A percentile compares a stretch with the other conserved stretches of the same genome.
Conservation (phyloP, 1,140 invertebrate species). For the Camponotus floridanus region DNA sequence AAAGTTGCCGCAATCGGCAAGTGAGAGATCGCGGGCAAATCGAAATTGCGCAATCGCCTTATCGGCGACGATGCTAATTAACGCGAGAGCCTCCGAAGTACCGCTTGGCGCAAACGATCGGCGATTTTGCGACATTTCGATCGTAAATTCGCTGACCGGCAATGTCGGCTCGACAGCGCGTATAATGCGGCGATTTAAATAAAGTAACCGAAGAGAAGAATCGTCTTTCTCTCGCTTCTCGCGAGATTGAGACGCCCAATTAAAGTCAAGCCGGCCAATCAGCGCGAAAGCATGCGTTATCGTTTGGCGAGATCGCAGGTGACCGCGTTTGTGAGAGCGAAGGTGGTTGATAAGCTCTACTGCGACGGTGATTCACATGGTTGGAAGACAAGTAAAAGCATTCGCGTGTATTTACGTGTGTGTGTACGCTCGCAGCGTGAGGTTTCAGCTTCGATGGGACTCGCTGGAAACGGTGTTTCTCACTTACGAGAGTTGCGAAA, state of each 20-base stretch:
- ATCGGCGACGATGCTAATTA: slow-evolving; percentile 33
- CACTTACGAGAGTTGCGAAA: slow-evolving; percentile 72
- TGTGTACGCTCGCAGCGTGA: slow-evolving; percentile 8
- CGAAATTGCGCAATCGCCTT: slow-evolving; percentile 26
- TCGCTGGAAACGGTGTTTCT: slow-evolving; percentile 68
- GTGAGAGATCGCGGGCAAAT: neutral
- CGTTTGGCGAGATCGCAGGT: slow-evolving; percentile 52
- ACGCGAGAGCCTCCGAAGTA: neutral
- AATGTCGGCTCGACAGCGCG: neutral
- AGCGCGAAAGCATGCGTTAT: slow-evolving; percentile 69
- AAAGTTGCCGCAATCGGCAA: slow-evolving; percentile 13
- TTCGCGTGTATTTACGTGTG: neutral
- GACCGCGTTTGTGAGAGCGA: slow-evolving; percentile 67
- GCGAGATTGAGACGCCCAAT: slow-evolving; percentile 50
- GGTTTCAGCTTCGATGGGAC: slow-evolving; percentile 58
- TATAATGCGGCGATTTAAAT: neutral
- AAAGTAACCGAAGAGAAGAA: slow-evolving; percentile 36
- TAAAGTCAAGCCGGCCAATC: slow-evolving; percentile 63
- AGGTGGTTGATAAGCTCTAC: slow-evolving; percentile 68
- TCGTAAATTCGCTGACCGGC: slow-evolving; percentile 22
- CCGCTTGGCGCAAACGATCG: neutral
- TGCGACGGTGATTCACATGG: neutral
- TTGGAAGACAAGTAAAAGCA: slow-evolving; percentile 6
- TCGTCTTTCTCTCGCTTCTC: slow-evolving; percentile 12
- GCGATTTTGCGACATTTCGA: neutral